Conservation (phyloP, 2,113 vertebrate genomes). For the Dromiciops gliroides region DNA sequence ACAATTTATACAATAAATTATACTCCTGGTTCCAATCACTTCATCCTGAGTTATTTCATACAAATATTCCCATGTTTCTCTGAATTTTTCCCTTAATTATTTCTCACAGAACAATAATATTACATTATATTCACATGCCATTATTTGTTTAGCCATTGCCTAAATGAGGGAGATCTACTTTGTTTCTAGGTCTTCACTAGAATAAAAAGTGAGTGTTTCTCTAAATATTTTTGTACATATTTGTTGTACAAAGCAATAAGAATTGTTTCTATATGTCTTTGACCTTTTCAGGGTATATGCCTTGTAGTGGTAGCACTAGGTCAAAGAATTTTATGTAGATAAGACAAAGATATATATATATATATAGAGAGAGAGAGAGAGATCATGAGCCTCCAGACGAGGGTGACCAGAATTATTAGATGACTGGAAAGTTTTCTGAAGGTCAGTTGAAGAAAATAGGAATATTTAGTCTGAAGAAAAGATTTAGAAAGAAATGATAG, state of each 20-base stretch:
- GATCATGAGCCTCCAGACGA: neutral
- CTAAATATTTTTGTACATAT: neutral
- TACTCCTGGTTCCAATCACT: no score
- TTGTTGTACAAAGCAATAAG: neutral
- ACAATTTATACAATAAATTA: no score
- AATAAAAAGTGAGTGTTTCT: neutral
- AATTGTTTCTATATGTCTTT: neutral
- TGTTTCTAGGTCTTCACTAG: neutral
- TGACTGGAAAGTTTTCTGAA: neutral
- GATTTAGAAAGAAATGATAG: neutral
- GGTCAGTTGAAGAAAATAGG: neutral
- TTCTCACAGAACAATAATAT: no score
- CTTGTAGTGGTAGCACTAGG: neutral
- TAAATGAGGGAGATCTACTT: neutral
- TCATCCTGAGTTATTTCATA: no score
- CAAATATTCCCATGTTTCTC: no score
- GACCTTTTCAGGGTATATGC: neutral
- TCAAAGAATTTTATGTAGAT: neutral
- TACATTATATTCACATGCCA: no score
- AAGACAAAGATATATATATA: no score
- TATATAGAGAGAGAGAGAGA: no score
- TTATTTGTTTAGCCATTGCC: neutral
- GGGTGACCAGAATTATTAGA: neutral
- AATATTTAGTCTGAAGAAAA: neutral
- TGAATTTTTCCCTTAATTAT: no score